Conservation (phyloP, 1,140 invertebrate genomes). For the Macrocentrus cingulum region DNA sequence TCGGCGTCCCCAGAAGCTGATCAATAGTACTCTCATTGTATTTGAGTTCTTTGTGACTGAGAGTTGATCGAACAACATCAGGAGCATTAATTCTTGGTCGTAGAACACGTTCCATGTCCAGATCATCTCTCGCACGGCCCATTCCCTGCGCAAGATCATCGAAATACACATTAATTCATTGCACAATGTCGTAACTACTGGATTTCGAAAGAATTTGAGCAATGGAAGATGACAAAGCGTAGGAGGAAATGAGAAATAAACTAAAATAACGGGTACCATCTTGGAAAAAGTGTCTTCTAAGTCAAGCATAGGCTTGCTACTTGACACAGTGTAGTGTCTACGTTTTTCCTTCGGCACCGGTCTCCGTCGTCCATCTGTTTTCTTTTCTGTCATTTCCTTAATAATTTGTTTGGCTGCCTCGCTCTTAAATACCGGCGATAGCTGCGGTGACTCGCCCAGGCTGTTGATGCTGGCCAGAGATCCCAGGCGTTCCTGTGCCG, state of each 20-base stretch:
- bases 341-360: slow-evolving; percentile 78
- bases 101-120: slow-evolving; percentile 81
- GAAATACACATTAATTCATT: slow-evolving; percentile 22
- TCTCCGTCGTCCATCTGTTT: slow-evolving; percentile 54
- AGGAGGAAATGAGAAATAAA: slow-evolving; percentile 19
- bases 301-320: slow-evolving; percentile 61
- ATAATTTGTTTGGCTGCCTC: slow-evolving; percentile 83
- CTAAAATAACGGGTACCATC: slow-evolving; percentile 45
- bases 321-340: slow-evolving; percentile 85
- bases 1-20: slow-evolving; percentile 79
- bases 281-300: slow-evolving; percentile 50
- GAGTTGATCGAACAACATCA: slow-evolving; percentile 80
- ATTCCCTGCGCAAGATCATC: slow-evolving; percentile 52
- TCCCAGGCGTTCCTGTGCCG: slow-evolving; percentile 54
- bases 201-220: not conserved
- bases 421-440: slow-evolving; percentile 76
- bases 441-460: slow-evolving; percentile 38
- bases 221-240: slow-evolving; percentile 16
- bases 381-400: slow-evolving; percentile 72
- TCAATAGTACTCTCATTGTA: slow-evolving; percentile 81
- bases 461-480: slow-evolving; percentile 34
- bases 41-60: slow-evolving; percentile 66
- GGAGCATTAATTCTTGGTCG: slow-evolving; percentile 72
- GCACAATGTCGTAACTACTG: not conserved
- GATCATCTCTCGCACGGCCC: slow-evolving; percentile 75